A percentile compares a stretch with the other conserved stretches of the same genome.
Conservation (phyloP, 2,888 invertebrate genomes). For the Coremacera marginata region DNA sequence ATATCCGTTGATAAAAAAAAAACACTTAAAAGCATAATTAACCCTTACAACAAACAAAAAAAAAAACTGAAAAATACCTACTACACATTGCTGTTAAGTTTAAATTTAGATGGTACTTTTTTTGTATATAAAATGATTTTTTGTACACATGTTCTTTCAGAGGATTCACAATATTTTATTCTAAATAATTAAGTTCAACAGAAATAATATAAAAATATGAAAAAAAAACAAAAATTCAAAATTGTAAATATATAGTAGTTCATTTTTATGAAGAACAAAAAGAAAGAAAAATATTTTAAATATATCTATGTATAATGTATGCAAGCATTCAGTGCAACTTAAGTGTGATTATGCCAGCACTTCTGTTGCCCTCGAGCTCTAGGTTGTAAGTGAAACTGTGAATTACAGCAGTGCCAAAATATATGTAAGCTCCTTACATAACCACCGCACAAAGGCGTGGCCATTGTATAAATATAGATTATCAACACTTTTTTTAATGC, state of each 20-base stretch:
- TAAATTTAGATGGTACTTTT: background rate
- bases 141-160: background rate
- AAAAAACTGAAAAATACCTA: conserved; percentile 35
- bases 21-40: background rate
- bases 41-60: background rate
- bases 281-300: background rate
- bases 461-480: background rate
- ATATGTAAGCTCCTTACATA: background rate
- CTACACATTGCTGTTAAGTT: conserved; percentile 34
- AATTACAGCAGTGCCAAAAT: conserved; percentile 34
- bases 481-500: background rate
- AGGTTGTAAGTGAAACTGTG: conserved; percentile 24
- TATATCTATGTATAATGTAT: background rate
- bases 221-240: background rate
- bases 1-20: background rate
- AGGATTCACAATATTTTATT: background rate
- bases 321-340: background rate
- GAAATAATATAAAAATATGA: conserved; percentile 34
- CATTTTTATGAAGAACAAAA: background rate
- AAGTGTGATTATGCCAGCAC: background rate
- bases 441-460: background rate
- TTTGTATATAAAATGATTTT: background rate
- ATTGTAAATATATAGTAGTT: background rate
- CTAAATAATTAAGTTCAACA: conserved; percentile 16
- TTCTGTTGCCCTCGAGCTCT: background rate